Evolutionary conservation across 2,888 invertebrate species (phyloP).

Genomic region (Eustalomyia histrio): DNA sequence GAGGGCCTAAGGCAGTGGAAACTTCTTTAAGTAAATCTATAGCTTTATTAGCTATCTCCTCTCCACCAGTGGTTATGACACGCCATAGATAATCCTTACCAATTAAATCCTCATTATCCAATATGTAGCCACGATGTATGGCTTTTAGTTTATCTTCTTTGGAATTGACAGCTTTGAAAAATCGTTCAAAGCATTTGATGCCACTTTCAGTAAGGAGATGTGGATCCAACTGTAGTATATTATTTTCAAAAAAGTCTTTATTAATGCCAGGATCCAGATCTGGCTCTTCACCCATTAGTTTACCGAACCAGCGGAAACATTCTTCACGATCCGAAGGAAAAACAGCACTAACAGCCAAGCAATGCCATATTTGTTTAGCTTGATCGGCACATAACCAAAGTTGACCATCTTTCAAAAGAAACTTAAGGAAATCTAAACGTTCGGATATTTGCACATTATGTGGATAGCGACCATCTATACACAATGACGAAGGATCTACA

Average conservation of each 20-base stretch:
- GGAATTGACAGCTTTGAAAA: slow-evolving; percentile 89
- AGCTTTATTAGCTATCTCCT: slow-evolving; percentile 95
- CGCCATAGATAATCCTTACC: slow-evolving; percentile 98
- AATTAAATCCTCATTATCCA: slow-evolving; percentile 96
- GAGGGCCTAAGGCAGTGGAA: slow-evolving; percentile 94
- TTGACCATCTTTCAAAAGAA: slow-evolving; percentile 96
- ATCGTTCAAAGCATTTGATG: slow-evolving; percentile 91
- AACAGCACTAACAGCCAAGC: slow-evolving; percentile 95
- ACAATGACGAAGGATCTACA: slow-evolving; percentile 84
- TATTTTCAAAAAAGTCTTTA: slow-evolving; percentile 96
- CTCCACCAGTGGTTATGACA: slow-evolving; percentile 93
- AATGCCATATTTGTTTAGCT: slow-evolving; percentile 98
- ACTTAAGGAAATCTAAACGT: slow-evolving; percentile 94
- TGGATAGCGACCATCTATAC: slow-evolving; percentile 93
- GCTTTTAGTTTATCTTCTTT: slow-evolving; percentile 95
- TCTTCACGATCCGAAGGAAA: slow-evolving; percentile 96
- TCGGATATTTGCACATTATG: slow-evolving; percentile 96
- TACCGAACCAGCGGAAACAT: slow-evolving; percentile 99
- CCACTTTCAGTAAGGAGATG: slow-evolving; percentile 95
- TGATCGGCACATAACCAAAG: slow-evolving; percentile 98
- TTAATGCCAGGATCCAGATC: slow-evolving; percentile 98
- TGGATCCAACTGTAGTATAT: slow-evolving; percentile 95
- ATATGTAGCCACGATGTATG: slow-evolving; percentile 90
- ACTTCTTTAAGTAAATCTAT: slow-evolving; percentile 95
- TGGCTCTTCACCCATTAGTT: slow-evolving; percentile 97